A percentile compares a stretch with the other conserved stretches of the same genome.
These are phyloP conservation scores for Aepyceros melampus DNA, from an alignment of 2,113 vertebrate genomes.

Conservation along the genomic window DNA sequence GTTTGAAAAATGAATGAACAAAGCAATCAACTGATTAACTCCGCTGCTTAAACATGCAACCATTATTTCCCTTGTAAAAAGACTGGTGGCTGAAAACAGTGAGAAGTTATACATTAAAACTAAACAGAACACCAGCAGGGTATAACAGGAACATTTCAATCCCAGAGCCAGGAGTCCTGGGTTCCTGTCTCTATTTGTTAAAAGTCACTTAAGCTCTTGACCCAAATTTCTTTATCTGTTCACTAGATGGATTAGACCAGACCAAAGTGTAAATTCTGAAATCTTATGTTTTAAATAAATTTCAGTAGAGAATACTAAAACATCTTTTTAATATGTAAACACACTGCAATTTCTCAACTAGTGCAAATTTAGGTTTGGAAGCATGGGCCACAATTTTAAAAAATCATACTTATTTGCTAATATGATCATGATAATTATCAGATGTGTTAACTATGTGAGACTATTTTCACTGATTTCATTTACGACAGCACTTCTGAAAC, in stretches of 20 bases:
- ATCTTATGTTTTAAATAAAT: slow-evolving; percentile 27
- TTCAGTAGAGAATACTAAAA: slow-evolving; percentile 19
- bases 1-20: background rate
- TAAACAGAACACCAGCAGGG: background rate
- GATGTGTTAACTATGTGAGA: background rate
- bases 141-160: background rate
- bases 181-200: background rate
- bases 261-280: background rate
- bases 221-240: background rate
- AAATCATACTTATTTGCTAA: background rate
- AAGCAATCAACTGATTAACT: background rate
- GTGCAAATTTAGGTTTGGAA: background rate
- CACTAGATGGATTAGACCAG: slow-evolving; percentile 2
- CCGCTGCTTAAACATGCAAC: background rate
- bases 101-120: background rate
- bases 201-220: slow-evolving; percentile 10
- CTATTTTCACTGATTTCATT: background rate
- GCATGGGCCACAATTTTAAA: background rate
- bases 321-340: slow-evolving; percentile 27
- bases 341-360: background rate
- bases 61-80: background rate
- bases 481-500: background rate
- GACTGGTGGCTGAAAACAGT: background rate
- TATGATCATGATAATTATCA: background rate
- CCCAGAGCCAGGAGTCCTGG: background rate